phyloP scores from a whole-genome alignment of 2,888 invertebrate genomes.

The Apocheima hispidaria region DNA sequence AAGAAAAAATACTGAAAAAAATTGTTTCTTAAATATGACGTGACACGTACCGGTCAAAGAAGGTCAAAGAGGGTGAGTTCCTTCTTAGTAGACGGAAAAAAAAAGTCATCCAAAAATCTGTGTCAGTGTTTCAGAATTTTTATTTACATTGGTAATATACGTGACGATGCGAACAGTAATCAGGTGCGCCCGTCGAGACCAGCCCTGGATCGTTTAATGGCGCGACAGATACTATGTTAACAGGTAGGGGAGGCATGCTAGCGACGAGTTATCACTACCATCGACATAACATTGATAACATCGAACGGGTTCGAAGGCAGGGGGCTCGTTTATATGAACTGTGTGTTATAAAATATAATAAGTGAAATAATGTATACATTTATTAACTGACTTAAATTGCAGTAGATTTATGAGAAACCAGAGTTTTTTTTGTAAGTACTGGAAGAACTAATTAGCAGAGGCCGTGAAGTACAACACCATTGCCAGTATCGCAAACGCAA shows the following conservation, averaged over 20 bases:
- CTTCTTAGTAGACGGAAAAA: not conserved
- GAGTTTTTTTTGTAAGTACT: too few species aligned
- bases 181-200: slow-evolving; percentile 23
- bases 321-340: not conserved
- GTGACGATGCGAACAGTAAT: slow-evolving; percentile 12
- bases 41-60: too few species aligned
- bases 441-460: too few species aligned
- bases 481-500: too few species aligned
- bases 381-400: too few species aligned
- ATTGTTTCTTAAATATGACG: too few species aligned
- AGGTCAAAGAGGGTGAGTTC: too few species aligned
- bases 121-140: not conserved
- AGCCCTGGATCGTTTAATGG: slow-evolving; percentile 18
- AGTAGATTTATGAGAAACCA: too few species aligned
- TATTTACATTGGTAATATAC: slow-evolving; percentile 1
- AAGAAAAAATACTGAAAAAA: too few species aligned
- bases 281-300: slow-evolving; percentile 20
- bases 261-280: slow-evolving; percentile 33
- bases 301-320: slow-evolving; percentile 1
- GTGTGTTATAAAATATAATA: too few species aligned
- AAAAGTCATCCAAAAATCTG: not conserved
- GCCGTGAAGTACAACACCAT: too few species aligned
- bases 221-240: slow-evolving; percentile 18
- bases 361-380: too few species aligned
- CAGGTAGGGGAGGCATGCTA: slow-evolving; percentile 19